Conservation (phyloP, 2,113 vertebrate species). For the Litocranius walleri region DNA sequence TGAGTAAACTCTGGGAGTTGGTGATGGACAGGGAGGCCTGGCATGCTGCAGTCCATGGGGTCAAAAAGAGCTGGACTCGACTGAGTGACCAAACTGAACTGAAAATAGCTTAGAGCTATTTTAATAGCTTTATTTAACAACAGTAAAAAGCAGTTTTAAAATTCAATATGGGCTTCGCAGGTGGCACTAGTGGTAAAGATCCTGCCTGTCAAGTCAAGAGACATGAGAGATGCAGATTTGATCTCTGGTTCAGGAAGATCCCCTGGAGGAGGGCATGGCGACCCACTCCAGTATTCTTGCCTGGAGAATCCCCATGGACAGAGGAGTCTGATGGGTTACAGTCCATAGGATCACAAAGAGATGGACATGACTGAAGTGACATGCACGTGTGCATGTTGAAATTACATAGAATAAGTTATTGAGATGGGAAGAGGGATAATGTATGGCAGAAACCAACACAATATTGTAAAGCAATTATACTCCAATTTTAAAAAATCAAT, state of each 20-base stretch:
- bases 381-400: rapidly evolving
- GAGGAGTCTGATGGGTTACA: not conserved
- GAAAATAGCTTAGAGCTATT: not conserved
- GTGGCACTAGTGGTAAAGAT: not conserved
- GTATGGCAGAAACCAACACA: not conserved
- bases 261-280: not conserved
- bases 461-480: not conserved
- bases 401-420: not conserved
- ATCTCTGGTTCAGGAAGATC: not conserved
- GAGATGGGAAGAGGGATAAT: not conserved
- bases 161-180: not conserved
- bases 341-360: not conserved
- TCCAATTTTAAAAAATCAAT: not conserved
- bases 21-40: not conserved
- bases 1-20: not conserved
- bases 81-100: not conserved
- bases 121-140: not conserved
- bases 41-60: not conserved
- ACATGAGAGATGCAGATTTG: not conserved
- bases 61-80: not conserved
- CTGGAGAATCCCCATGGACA: not conserved
- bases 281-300: not conserved
- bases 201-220: not conserved
- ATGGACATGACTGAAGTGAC: not conserved
- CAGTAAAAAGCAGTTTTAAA: not conserved